A percentile compares a stretch with the other conserved stretches of the same genome.
Conservation (phyloP, 2,113 vertebrate genomes). For the Periophthalmodon schlosseri region DNA sequence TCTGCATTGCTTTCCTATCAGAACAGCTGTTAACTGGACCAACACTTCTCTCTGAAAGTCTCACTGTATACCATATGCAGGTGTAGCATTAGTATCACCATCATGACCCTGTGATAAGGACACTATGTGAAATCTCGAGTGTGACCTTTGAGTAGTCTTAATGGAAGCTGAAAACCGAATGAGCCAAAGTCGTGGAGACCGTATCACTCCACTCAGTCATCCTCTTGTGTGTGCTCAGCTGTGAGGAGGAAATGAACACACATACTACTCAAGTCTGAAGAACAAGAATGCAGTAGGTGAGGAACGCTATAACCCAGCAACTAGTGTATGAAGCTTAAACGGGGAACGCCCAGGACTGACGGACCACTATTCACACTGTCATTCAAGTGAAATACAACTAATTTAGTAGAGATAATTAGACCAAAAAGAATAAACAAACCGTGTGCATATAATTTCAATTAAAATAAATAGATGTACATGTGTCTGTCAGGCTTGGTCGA, state of each 20-base stretch:
- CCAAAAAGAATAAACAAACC: too few relatives aligned
- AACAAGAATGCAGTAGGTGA: background rate
- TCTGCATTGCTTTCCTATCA: background rate
- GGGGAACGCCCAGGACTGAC: background rate
- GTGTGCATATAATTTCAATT: too few relatives aligned
- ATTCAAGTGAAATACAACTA: background rate
- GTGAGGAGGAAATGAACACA: background rate
- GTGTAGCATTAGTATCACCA: background rate
- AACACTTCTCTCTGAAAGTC: background rate
- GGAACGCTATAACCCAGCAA: background rate
- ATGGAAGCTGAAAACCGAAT: conserved; percentile 15
- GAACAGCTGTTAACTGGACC: background rate
- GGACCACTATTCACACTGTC: background rate
- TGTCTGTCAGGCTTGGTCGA: too few relatives aligned
- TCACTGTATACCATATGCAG: background rate
- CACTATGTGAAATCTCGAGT: background rate
- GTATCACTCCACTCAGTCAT: conserved; percentile 7
- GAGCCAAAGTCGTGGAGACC: conserved; percentile 23
- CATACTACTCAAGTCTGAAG: background rate
- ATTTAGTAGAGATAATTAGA: too few relatives aligned
- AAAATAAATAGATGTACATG: too few relatives aligned
- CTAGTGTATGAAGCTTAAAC: background rate
- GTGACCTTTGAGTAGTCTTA: conserved; percentile 5
- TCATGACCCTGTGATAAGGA: conserved; percentile 1
- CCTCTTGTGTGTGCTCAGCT: background rate